Evolutionary conservation across 2,113 vertebrate species (phyloP), one percentile per base, ranked within the genome.

Genomic region (Zingel zingel): DNA sequence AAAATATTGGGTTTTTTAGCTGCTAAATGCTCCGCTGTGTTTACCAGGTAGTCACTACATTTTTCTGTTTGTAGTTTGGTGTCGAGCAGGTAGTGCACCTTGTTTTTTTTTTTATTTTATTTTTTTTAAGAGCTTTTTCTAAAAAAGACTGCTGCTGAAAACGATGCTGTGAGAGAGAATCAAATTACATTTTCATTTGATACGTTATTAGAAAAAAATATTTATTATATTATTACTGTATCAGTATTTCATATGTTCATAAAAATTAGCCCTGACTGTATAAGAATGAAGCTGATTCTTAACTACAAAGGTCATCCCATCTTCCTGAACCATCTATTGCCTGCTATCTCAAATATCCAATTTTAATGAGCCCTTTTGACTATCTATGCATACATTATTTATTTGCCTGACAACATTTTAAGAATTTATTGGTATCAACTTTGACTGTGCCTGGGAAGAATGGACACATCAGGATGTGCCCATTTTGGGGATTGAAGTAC

Each of bases 391-490:
- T 47, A 36, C 39, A 50, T 54, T 5, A 43, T 30, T 69, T 71
- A 70, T 75, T 79, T 86, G 69, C 61, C 47, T 57, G 64, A 53
- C 64, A 64, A 59, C 64, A 15, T 85, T 77, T 72, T 57, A 77
- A 66, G 63, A 25, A 74, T 79, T 61, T 18, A 50, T 30, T 51
- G 33, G 57, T 16, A 67, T 54, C 15, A 53, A 12, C 53, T 66
- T 65, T 70, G 57, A 23, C 47, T 14, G 58, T 30, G 19, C 43
- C 48, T 30, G n/a, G 45, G 64, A 57, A 30, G 36, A 33, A 75
- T 21, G 23, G 56, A 74, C 53, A 43, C 71, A 50, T 63, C 43
- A 33, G 64, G 59, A 78, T 47, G 72, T 69, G 53, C 79, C 72
- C 64, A 58, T 58, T 84, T 62, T 71, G 57, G 43, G 65, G 54